These are phyloP conservation scores for Oncopodura yosiiana DNA, from an alignment of 1,140 invertebrate species.

Conservation along the genomic window DNA sequence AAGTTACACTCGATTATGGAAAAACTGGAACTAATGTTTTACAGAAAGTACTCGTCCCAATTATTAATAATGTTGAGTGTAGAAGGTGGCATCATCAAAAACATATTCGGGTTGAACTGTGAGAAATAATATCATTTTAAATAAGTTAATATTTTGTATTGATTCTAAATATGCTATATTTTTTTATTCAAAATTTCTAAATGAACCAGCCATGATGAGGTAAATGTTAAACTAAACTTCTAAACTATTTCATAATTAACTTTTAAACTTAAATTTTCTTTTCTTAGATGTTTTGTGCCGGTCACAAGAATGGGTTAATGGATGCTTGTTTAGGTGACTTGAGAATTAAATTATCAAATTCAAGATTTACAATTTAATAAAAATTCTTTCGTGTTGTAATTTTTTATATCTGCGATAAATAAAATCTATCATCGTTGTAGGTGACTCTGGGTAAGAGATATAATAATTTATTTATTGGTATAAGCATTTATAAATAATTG, in stretches of 20 bases:
- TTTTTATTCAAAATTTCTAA: too few species aligned
- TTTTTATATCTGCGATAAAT: too few species aligned
- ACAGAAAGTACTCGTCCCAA: constrained; percentile 66
- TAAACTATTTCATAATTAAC: too few species aligned
- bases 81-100: constrained; percentile 67
- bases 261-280: neutral
- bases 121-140: constrained; percentile 35
- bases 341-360: neutral
- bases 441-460: constrained; percentile 24
- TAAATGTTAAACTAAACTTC: too few species aligned
- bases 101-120: constrained; percentile 60
- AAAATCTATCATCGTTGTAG: neutral
- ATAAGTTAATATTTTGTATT: too few species aligned
- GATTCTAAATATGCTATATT: too few species aligned
- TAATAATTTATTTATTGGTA: too few species aligned
- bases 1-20: constrained; percentile 32
- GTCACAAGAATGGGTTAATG: constrained; percentile 66
- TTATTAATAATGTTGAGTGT: constrained; percentile 62
- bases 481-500: neutral
- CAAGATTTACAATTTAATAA: too few species aligned
- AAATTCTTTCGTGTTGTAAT: too few species aligned
- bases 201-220: too few species aligned
- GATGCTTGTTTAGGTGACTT: constrained; percentile 74
- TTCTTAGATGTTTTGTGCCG: constrained; percentile 62
- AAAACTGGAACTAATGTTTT: constrained; percentile 68